phyloP scores from a whole-genome alignment of 1,140 invertebrate genomes.

The Coptotermes formosanus region DNA sequence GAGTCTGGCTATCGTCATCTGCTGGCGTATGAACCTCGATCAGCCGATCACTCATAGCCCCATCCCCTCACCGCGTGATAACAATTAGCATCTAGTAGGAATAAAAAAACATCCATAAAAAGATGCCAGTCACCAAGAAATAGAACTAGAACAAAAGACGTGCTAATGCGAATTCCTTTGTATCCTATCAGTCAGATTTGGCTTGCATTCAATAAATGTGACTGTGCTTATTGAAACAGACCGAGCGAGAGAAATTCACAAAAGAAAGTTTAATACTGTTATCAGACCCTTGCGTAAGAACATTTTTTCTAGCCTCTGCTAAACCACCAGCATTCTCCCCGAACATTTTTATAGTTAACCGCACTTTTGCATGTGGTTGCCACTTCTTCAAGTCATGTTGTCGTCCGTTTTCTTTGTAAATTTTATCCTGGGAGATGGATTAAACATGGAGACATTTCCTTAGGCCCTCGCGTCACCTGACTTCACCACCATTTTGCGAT shows the following conservation, averaged over 20 bases:
- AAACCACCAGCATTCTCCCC: too few relatives aligned
- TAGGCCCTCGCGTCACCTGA: too few relatives aligned
- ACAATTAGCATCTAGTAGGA: neutral
- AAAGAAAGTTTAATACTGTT: neutral
- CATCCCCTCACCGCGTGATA: neutral
- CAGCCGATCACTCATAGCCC: neutral
- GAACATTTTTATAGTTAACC: too few relatives aligned
- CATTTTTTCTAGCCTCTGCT: too few relatives aligned
- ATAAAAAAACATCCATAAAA: neutral
- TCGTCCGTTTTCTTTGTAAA: too few relatives aligned
- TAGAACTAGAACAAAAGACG: constrained; percentile 10
- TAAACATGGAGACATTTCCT: too few relatives aligned
- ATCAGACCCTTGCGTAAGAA: too few relatives aligned
- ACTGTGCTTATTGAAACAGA: neutral
- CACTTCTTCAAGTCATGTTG: too few relatives aligned
- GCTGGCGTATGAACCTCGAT: neutral
- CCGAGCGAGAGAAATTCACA: neutral
- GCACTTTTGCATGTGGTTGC: too few relatives aligned
- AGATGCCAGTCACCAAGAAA: neutral
- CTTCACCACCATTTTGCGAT: too few relatives aligned
- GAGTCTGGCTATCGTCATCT: neutral
- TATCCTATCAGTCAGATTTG: neutral
- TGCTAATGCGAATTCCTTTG: neutral
- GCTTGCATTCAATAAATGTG: neutral
- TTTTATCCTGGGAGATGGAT: too few relatives aligned